Percentiles rank a stretch among this genome's conserved stretches.
These are phyloP conservation scores for Pseudochirops corinnae DNA, from an alignment of 2,797 vertebrate species.

Conservation along the genomic window DNA sequence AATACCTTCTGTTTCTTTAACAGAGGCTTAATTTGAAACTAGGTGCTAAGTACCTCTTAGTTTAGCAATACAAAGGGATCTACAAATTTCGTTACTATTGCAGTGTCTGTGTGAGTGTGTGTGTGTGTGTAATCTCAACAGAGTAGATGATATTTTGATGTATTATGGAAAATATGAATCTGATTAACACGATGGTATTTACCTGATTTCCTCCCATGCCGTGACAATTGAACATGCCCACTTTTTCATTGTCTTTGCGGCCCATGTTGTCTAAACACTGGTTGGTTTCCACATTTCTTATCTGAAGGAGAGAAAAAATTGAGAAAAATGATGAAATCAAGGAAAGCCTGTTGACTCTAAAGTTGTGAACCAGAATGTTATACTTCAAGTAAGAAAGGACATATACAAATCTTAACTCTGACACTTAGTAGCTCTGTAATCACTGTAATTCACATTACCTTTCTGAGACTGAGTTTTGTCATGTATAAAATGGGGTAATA, in stretches of 20 bases:
- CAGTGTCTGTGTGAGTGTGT: too few species aligned
- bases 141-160: not conserved
- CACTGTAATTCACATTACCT: not conserved
- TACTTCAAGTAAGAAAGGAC: not conserved
- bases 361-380: not conserved
- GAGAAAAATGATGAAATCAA: not conserved
- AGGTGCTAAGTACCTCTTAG: too few species aligned
- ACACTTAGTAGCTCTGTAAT: not conserved
- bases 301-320: constrained; percentile 85
- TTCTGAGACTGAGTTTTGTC: not conserved
- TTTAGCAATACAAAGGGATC: too few species aligned
- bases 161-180: not conserved
- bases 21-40: too few species aligned
- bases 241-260: constrained; percentile 98
- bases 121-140: not conserved
- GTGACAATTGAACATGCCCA: constrained; percentile 99
- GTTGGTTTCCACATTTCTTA: constrained; percentile 98
- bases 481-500: not conserved
- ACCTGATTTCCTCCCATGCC: constrained; percentile 99
- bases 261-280: constrained; percentile 99
- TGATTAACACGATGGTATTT: constrained; percentile 63
- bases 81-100: too few species aligned
- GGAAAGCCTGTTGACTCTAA: not conserved
- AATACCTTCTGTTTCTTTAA: too few species aligned
- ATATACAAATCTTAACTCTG: not conserved